A percentile compares a stretch with the other conserved stretches of the same genome.
Conservation (phyloP, 2,797 vertebrate species). For the Eutrigla gurnardus region DNA sequence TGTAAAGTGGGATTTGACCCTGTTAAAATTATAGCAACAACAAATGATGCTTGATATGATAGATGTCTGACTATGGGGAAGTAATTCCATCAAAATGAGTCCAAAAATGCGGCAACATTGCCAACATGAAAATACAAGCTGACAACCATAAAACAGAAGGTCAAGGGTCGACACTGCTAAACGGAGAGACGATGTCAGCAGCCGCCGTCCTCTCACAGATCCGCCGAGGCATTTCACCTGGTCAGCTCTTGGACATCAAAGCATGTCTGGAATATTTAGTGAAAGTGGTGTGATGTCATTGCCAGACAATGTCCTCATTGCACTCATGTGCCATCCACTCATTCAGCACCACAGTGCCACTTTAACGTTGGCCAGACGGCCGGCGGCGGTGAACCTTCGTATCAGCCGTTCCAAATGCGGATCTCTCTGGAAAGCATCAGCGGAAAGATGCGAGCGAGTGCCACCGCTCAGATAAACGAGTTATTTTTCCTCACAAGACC, state of each 20-base stretch:
- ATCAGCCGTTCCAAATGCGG: slow-evolving; percentile 79
- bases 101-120: background rate
- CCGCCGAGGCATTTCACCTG: slow-evolving; percentile 61
- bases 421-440: slow-evolving; percentile 72
- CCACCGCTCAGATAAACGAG: slow-evolving; percentile 78
- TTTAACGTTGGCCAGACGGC: slow-evolving; percentile 73
- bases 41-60: background rate
- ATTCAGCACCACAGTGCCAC: slow-evolving; percentile 60
- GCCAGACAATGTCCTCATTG: slow-evolving; percentile 60
- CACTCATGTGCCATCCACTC: slow-evolving; percentile 55
- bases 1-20: background rate
- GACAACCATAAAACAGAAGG: background rate
- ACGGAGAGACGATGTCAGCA: slow-evolving; percentile 39
- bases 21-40: background rate
- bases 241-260: slow-evolving; percentile 71
- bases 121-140: slow-evolving; percentile 7
- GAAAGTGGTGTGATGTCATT: slow-evolving; percentile 66
- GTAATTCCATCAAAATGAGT: background rate
- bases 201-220: slow-evolving; percentile 31
- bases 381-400: slow-evolving; percentile 44
- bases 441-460: slow-evolving; percentile 73
- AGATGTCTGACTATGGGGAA: background rate
- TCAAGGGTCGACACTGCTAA: slow-evolving; percentile 10
- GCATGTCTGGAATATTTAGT: slow-evolving; percentile 53
- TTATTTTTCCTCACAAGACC: slow-evolving; percentile 76